These are phyloP conservation scores for Ephydatia muelleri DNA, from an alignment of 37 sponge, comb jelly and placozoan genomes.

Conservation along the genomic window DNA sequence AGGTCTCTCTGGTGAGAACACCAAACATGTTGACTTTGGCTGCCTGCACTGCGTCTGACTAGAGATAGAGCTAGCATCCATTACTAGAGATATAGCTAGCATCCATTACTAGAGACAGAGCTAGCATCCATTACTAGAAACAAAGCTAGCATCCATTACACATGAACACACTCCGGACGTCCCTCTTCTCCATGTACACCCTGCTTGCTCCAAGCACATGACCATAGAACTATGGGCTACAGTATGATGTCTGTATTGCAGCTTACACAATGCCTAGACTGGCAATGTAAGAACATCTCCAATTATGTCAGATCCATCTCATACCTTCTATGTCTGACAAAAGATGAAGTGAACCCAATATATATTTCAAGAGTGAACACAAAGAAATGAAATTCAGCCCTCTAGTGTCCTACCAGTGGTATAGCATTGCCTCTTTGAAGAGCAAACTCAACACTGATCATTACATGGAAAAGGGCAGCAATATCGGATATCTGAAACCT, in stretches of 20 bases:
- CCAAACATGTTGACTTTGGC: conserved; percentile 79
- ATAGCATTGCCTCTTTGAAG: no score
- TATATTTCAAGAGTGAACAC: neutral
- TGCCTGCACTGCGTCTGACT: conserved; percentile 67
- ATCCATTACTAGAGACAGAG: neutral
- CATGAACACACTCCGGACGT: no score
- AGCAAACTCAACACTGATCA: neutral
- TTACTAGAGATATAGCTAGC: neutral
- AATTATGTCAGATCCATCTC: no score
- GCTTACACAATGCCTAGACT: no score
- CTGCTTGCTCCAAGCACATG: neutral
- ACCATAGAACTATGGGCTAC: no score
- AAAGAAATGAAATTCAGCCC: neutral
- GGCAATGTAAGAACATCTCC: no score
- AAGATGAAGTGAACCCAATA: neutral
- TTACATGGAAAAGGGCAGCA: no score
- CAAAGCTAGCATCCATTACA: no score
- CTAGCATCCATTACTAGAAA: neutral
- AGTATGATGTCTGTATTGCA: no score
- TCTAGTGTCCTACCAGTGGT: no score
- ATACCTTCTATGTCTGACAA: neutral
- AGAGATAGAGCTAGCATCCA: neutral
- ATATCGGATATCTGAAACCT: no score
- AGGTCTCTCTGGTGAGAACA: conserved; percentile 67
- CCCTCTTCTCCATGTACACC: neutral